Evolutionary conservation across 2,888 invertebrate genomes (phyloP).

Genomic region (Geotrupes spiniger): DNA sequence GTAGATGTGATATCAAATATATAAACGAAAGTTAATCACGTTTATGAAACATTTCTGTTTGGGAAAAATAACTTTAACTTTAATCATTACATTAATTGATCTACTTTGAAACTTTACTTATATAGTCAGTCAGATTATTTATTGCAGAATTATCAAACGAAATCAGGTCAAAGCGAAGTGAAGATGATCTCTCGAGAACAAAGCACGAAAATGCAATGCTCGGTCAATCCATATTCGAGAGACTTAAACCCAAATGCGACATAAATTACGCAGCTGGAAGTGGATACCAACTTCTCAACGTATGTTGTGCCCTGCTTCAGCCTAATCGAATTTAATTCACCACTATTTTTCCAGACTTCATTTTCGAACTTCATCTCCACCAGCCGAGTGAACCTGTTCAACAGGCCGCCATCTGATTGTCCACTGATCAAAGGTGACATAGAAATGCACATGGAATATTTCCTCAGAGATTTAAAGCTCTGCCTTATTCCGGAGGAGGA

Average conservation of each 20-base stretch:
- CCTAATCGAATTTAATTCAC: neutral
- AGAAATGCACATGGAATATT: constrained; percentile 10
- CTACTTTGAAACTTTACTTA: too few species aligned
- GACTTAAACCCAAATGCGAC: constrained; percentile 3
- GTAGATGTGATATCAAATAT: too few species aligned
- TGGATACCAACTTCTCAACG: constrained; percentile 2
- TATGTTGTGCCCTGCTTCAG: neutral
- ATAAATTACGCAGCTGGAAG: neutral
- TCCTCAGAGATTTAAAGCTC: constrained; percentile 9
- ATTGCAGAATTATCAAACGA: neutral
- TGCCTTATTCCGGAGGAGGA: constrained; percentile 14
- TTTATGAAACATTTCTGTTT: too few species aligned
- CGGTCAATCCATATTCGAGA: neutral
- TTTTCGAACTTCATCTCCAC: neutral
- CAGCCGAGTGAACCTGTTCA: neutral
- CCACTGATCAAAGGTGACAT: constrained; percentile 6
- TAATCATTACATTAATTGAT: too few species aligned
- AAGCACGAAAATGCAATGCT: neutral
- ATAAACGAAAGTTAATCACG: too few species aligned
- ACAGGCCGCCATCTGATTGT: constrained; percentile 6
- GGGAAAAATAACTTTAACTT: too few species aligned
- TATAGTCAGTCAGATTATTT: too few species aligned
- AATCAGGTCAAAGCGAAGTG: neutral
- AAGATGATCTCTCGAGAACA: neutral
- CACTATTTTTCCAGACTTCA: neutral